These are phyloP conservation scores for Thamnophis elegans DNA, from an alignment of 2,797 vertebrate species.

Conservation along the genomic window DNA sequence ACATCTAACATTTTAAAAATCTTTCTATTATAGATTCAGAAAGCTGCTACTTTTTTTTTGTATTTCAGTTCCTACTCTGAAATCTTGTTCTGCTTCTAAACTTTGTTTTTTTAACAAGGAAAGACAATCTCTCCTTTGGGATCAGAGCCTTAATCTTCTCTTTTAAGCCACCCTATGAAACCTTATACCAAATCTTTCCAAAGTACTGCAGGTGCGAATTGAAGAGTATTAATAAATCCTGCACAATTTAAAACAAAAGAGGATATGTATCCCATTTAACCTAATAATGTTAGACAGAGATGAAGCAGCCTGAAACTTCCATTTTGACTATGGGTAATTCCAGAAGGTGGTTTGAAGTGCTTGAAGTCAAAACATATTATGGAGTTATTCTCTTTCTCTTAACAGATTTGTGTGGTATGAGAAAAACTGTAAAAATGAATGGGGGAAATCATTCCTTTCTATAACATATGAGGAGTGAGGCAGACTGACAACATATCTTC, in stretches of 20 bases:
- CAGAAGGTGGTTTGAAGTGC: neutral
- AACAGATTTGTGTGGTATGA: neutral
- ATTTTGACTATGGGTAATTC: neutral
- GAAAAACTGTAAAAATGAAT: neutral
- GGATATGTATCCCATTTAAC: neutral
- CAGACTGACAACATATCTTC: neutral
- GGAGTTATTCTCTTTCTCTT: neutral
- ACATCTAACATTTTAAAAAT: conserved; percentile 12
- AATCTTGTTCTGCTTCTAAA: neutral
- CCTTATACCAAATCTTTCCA: neutral
- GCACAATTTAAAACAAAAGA: neutral
- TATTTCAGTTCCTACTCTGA: conserved; percentile 15
- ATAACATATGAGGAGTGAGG: neutral
- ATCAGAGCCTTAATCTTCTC: neutral
- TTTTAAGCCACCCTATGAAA: neutral
- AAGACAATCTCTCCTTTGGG: neutral
- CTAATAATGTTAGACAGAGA: neutral
- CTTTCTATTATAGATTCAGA: conserved; percentile 20
- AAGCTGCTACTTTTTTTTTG: conserved; percentile 11
- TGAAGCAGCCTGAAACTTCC: neutral
- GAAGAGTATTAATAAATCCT: neutral
- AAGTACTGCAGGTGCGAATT: neutral
- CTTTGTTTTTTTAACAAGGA: neutral
- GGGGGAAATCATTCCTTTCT: neutral
- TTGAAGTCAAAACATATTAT: neutral